Evolutionary conservation across 1,140 invertebrate genomes (phyloP).

Genomic region (Orius insidiosus): DNA sequence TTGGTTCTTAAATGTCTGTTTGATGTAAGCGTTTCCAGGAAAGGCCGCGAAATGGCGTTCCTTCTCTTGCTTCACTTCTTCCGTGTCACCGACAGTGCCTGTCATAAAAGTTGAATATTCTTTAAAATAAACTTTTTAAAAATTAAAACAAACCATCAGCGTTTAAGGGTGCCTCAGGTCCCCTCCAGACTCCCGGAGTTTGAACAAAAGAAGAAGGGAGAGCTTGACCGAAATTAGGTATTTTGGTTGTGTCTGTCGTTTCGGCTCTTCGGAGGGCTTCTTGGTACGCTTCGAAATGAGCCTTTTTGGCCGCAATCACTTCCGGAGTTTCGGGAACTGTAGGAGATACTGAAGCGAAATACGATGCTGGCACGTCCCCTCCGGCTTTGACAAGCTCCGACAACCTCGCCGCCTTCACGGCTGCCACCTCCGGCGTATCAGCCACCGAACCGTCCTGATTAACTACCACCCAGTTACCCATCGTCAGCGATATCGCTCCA

Average conservation of each 20-base stretch:
- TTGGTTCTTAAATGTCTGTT: not conserved
- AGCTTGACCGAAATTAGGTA: too few species aligned
- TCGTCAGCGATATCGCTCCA: too few species aligned
- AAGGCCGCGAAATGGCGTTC: not conserved
- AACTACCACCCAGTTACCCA: too few species aligned
- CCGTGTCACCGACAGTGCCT: too few species aligned
- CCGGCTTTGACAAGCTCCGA: slow-evolving; percentile 23
- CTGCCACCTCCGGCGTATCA: slow-evolving; percentile 20
- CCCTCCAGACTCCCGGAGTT: too few species aligned
- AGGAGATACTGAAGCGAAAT: slow-evolving; percentile 27
- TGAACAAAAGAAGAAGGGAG: too few species aligned
- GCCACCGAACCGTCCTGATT: slow-evolving; percentile 13
- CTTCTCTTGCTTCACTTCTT: not conserved
- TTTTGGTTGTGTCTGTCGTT: not conserved
- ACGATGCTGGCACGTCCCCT: slow-evolving; percentile 12
- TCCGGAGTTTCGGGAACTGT: slow-evolving; percentile 37
- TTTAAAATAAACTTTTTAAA: too few species aligned
- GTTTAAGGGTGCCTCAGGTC: too few species aligned
- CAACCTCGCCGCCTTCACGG: slow-evolving; percentile 29
- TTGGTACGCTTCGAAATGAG: slow-evolving; percentile 32
- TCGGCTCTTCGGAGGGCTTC: slow-evolving; percentile 21
- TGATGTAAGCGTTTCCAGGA: not conserved
- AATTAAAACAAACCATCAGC: too few species aligned
- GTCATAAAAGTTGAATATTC: too few species aligned
- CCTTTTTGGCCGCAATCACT: slow-evolving; percentile 38